These are phyloP conservation scores for Mizuhopecten yessoensis DNA, from an alignment of 1,140 invertebrate genomes.

Conservation along the genomic window DNA sequence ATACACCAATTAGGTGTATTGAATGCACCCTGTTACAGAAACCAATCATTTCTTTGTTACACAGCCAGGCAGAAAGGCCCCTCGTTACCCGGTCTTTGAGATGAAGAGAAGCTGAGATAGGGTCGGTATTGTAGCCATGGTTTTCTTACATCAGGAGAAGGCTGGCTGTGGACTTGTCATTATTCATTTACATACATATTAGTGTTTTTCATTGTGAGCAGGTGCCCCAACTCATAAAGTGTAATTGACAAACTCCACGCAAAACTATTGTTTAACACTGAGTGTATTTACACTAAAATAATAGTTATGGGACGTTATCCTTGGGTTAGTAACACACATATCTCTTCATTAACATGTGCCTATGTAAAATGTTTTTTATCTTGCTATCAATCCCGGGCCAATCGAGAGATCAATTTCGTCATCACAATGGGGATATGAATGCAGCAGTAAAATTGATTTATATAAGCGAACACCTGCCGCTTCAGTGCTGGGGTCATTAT, in stretches of 20 bases:
- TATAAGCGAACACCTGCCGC: conserved; percentile 60
- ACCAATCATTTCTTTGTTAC: conserved; percentile 38
- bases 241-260: conserved; percentile 48
- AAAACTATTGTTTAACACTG: conserved; percentile 41
- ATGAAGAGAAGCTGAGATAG: background rate
- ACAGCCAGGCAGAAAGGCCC: conserved; percentile 19
- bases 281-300: conserved; percentile 45
- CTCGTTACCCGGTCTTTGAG: background rate
- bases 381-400: conserved; percentile 48
- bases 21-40: conserved; percentile 14
- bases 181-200: conserved; percentile 57
- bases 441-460: conserved; percentile 60
- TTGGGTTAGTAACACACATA: conserved; percentile 14
- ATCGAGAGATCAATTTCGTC: conserved; percentile 57
- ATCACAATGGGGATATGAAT: conserved; percentile 55
- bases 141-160: conserved; percentile 56
- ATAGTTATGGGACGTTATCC: conserved; percentile 45
- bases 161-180: background rate
- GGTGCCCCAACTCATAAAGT: conserved; percentile 48
- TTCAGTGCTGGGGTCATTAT: conserved; percentile 47
- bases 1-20: conserved; percentile 26
- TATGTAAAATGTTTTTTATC: conserved; percentile 60
- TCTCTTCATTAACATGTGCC: conserved; percentile 41
- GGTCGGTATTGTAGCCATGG: background rate
- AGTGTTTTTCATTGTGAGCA: conserved; percentile 53